Conservation (phyloP, 2,888 invertebrate species). For the Dioctria linearis region DNA sequence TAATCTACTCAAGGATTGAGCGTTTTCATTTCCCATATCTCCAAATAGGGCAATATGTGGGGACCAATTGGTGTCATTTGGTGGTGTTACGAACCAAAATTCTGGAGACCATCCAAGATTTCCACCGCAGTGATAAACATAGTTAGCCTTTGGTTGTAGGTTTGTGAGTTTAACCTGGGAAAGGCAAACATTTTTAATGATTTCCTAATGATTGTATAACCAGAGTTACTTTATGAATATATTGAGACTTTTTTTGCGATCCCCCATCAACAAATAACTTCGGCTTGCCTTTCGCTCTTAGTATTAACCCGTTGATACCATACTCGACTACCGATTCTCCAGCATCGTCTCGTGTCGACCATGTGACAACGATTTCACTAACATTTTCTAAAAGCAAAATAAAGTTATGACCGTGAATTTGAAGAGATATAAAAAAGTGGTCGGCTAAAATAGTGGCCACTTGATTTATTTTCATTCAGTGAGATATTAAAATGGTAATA, state of each 20-base stretch:
- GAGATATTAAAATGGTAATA: too few relatives aligned
- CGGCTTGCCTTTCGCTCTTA: constrained; percentile 74
- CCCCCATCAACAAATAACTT: constrained; percentile 85
- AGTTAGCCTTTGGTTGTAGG: constrained; percentile 77
- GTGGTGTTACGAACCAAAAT: constrained; percentile 84
- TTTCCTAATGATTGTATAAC: background rate
- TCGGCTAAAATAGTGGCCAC: too few relatives aligned
- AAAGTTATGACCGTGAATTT: constrained; percentile 43
- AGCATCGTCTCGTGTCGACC: constrained; percentile 84
- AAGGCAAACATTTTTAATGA: background rate
- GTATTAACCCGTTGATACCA: constrained; percentile 76
- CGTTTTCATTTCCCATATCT: constrained; percentile 95
- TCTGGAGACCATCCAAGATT: constrained; percentile 84
- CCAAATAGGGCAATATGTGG: constrained; percentile 91
- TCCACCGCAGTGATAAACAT: constrained; percentile 88
- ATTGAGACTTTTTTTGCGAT: constrained; percentile 75
- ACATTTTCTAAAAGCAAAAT: constrained; percentile 73
- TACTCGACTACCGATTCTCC: constrained; percentile 81
- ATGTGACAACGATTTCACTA: constrained; percentile 84
- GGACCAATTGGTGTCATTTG: constrained; percentile 79
- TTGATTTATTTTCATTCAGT: too few relatives aligned
- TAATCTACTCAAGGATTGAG: constrained; percentile 84
- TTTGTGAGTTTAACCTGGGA: constrained; percentile 72
- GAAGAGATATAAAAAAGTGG: background rate
- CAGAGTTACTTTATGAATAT: constrained; percentile 80